A percentile compares a stretch with the other conserved stretches of the same genome.
Conservation (phyloP, 2,113 vertebrate genomes). For the Catharus fuscescens region DNA sequence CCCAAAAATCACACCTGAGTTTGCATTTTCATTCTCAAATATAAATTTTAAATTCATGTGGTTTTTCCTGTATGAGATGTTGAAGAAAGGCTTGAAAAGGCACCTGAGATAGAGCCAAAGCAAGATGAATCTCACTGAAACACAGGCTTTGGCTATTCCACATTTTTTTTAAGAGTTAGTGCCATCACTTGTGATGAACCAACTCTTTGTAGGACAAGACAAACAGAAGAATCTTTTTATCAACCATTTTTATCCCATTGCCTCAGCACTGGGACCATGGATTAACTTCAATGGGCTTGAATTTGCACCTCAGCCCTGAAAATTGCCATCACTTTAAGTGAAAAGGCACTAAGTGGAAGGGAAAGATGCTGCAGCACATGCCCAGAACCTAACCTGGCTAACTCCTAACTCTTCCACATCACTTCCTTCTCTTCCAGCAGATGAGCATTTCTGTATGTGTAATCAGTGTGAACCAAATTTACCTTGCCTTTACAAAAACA, state of each 20-base stretch:
- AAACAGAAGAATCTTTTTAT: background rate
- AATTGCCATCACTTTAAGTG: background rate
- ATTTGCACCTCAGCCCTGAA: background rate
- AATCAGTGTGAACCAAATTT: background rate
- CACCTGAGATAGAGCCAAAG: background rate
- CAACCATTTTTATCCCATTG: background rate
- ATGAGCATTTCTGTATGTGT: background rate
- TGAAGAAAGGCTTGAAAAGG: background rate
- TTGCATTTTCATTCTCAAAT: background rate
- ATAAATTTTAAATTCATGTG: background rate
- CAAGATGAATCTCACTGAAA: background rate
- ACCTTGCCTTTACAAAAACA: background rate
- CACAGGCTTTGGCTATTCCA: background rate
- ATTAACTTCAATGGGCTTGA: background rate
- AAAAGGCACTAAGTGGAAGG: background rate
- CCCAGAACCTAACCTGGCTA: background rate
- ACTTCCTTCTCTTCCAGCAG: background rate
- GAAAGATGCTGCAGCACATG: background rate
- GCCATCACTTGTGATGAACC: background rate
- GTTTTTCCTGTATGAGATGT: background rate
- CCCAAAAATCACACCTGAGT: background rate
- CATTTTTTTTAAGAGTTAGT: background rate
- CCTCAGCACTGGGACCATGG: background rate
- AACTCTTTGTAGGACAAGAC: background rate
- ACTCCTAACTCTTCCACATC: background rate